Conservation (phyloP, 2,888 invertebrate genomes). For the Harmothoe impar region DNA sequence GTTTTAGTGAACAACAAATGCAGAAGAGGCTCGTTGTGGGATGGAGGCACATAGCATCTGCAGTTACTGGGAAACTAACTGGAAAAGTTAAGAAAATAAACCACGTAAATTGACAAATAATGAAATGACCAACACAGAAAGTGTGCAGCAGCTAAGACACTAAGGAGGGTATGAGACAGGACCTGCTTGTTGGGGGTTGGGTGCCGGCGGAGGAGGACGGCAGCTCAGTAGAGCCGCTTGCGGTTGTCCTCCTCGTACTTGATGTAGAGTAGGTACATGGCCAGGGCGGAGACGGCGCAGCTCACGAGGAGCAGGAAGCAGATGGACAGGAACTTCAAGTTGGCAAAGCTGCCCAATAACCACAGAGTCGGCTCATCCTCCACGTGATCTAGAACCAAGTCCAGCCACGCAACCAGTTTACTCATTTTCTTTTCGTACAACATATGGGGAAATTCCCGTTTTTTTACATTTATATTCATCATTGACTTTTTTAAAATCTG, state of each 20-base stretch:
- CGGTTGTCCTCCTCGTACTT: slow-evolving; percentile 55
- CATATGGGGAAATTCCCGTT: neutral
- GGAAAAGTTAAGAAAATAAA: too few species aligned
- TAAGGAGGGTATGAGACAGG: neutral
- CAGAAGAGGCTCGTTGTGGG: too few species aligned
- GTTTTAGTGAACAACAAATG: too few species aligned
- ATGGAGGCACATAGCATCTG: too few species aligned
- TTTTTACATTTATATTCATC: neutral
- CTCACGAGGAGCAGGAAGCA: slow-evolving; percentile 50
- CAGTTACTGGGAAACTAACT: too few species aligned
- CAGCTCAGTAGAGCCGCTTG: slow-evolving; percentile 61
- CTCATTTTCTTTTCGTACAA: neutral
- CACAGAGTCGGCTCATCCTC: slow-evolving; percentile 27
- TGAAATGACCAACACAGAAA: neutral
- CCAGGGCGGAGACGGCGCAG: slow-evolving; percentile 32
- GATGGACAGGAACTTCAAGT: slow-evolving; percentile 36
- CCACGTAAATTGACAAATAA: neutral
- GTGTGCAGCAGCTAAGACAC: neutral
- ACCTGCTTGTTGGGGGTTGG: neutral
- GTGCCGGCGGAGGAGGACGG: neutral
- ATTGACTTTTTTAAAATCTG: too few species aligned
- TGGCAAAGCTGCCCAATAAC: slow-evolving; percentile 46
- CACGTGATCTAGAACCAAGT: slow-evolving; percentile 58
- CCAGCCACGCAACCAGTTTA: slow-evolving; percentile 36
- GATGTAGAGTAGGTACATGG: slow-evolving; percentile 57